Evolutionary conservation across 1,140 invertebrate genomes (phyloP).

Genomic region (Euwallacea similis): DNA sequence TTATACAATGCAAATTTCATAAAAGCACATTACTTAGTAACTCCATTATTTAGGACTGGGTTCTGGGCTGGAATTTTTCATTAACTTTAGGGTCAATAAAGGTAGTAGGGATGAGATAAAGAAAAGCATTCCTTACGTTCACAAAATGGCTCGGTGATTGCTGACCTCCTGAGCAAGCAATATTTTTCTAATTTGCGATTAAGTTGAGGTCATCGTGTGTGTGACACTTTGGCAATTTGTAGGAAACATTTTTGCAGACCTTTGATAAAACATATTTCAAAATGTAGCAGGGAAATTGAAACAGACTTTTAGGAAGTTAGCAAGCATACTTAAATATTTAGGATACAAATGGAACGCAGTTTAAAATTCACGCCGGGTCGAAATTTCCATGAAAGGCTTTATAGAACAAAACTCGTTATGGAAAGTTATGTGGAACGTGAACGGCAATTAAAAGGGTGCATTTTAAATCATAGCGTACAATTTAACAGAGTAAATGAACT

Average conservation of each 20-base stretch:
- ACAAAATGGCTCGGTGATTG: background rate
- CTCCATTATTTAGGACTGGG: slow-evolving; percentile 1
- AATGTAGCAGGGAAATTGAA: too few species aligned
- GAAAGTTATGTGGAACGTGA: slow-evolving; percentile 6
- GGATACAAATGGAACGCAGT: slow-evolving; percentile 1
- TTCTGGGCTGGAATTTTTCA: slow-evolving; percentile 4
- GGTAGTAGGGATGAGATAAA: background rate
- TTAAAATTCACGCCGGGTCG: slow-evolving; percentile 4
- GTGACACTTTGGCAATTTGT: too few species aligned
- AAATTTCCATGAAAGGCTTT: slow-evolving; percentile 6
- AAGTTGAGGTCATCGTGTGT: background rate
- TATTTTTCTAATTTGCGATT: background rate
- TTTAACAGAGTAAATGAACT: background rate
- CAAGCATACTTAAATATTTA: background rate
- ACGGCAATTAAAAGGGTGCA: slow-evolving; percentile 3
- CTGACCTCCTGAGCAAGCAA: background rate
- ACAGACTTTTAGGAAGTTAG: too few species aligned
- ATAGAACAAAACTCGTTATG: slow-evolving; percentile 5
- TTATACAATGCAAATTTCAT: slow-evolving; percentile 6
- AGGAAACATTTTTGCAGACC: too few species aligned
- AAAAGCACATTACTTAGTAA: slow-evolving; percentile 5
- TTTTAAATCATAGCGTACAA: slow-evolving; percentile 2
- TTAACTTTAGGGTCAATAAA: slow-evolving; percentile 7
- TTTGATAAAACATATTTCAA: too few species aligned
- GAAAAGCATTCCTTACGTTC: background rate